Base-by-base conservation (phyloP, 2,888 invertebrate genomes). In the Lycophotia porphyrea region DNA sequence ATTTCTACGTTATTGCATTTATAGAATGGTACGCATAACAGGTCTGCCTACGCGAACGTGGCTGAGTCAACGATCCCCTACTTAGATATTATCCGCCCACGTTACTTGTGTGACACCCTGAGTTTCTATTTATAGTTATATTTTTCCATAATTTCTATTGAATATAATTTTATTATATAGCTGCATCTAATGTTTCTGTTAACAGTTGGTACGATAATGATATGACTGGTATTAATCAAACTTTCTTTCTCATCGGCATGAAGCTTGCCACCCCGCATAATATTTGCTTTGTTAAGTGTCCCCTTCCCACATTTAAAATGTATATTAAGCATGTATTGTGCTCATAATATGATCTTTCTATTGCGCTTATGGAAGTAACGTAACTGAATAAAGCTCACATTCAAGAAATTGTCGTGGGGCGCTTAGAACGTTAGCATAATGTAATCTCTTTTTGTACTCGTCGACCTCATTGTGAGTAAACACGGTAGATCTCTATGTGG, bases 41-140 rank as follows among this genome's bases (percentile, higher is more conserved):
- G 88, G 89, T 85, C 84, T 87, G 82, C 92, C 93, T 87, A 93
- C 92, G 90, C 92, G 82, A 72, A 61, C 71, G 81, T 70, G 74
- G 83, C 78, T 91, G 91, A 93, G 90, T 92, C 92, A 92, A 90
- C 88, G 91, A 88, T 90, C 89, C 86, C 87, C 87, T 89, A 89
- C 88, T 84, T 86, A 86, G 88, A 88, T 89, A 87, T 75, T 76
- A 78, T 84, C 78, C 34, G 82, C 85, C 80, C 80, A 86, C 89
- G 87, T 82, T 86, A 88, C 82, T 80, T 76, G 81, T 88, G 85
- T 87, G 87, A 86, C 85, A 87, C 82, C 87, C 85, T 83, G 74
- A 78, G 71, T 80, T 85, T 84, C 87, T 84, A 87, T 88, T 85
- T 84, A 84, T 82, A 81, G 27, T 13, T 68, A 27, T 44, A 49